Evolutionary conservation across 2,888 invertebrate genomes (phyloP), one percentile per base, ranked within the genome.

Genomic region (Saturnia japonica): DNA sequence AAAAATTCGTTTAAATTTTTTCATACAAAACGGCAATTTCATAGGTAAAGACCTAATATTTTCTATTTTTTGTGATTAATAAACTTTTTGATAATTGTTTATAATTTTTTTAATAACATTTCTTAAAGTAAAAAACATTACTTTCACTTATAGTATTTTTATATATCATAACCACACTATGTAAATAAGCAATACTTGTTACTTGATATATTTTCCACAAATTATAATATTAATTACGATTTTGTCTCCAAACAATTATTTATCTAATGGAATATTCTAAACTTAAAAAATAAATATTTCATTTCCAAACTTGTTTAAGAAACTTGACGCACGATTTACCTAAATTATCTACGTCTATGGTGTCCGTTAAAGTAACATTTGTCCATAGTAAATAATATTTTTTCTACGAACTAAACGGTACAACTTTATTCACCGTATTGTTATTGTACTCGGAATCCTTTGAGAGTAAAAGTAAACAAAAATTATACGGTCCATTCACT

Each of bases 401-500:
- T n/a, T 80, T 81, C 77, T 40, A 64, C 64, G 64, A 64, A 64
- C 40, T 40, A 22, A 64, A 60, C 57, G 57, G 57, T 60, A 64
- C 40, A 64, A n/a, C 19, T 40, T 16, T 40, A 40, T 64, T 34
- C 62, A 62, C 62, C 25, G 47, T 64, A 51, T 40, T 62, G 82
- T 79, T 87, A 79, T 82, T 87, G 79, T 82, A 64, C 64, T 40
- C 7, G 88, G 77, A 73, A 80, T 90, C 91, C 91, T 92, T 88
- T 76, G 80, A 88, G 86, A 87, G 87, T 84, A 85, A 89, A 88
- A 86, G 88, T 92, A 91, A 93, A 93, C 86, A 93, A 78, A 88
- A 92, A 93, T 93, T 89, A 92, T 86, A 85, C 84, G 88, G 82
- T 74, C 89, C 88, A 93, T 93, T 93, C 90, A 92, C 72, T 70